Evolutionary conservation across 2,888 invertebrate species (phyloP), one percentile per base, ranked within the genome.

Genomic region (Listrodromus nycthemerus): DNA sequence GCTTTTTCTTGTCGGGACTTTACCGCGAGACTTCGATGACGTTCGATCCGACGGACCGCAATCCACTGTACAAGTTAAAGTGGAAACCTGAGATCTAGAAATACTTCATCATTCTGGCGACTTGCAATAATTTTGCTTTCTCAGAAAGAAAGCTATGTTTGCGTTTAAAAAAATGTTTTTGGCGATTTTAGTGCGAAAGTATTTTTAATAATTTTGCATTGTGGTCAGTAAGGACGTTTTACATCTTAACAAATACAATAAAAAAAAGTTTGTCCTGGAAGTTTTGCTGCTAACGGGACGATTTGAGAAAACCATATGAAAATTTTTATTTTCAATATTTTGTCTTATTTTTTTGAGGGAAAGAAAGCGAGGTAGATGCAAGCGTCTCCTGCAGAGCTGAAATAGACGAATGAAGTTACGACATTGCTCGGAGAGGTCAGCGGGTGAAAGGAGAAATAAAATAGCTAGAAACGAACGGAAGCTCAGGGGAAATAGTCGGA

Each of bases 401-500:
- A 70, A 21, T 50, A 52, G 52, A 37, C 16, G 37, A 55, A 52
- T 5, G 21, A 1, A 6, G 24, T 5, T 10, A 13, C 16, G 52
- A 52, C 52, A 7, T n/a, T 19, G 69, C 50, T 30, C 16, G 41
- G 52, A 1, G 21, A 33, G 52, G 52, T 70, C 70, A 55, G 21
- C 33, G 37, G 7, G 70, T 52, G 37, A 65, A 8, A 19, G 37
- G 21, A 55, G 13, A 70, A 33, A 69, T 27, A 19, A 50, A 52
- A 48, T 19, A 50, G 1, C 10, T 55, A 24, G 21, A 55, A 24
- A 55, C 55, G 55, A 13, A n/a, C 30, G 67, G 67, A 69, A 30
- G 50, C 69, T 69, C 69, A 52, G 55, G 48, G 69, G 69, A 69
- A 69, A 30, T 30, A 69, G 33, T 30, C 48, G 50, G 70, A 70